A percentile compares a stretch with the other conserved stretches of the same genome.
phyloP scores from a whole-genome alignment of 2,113 vertebrate genomes.

The Syrrhaptes paradoxus region DNA sequence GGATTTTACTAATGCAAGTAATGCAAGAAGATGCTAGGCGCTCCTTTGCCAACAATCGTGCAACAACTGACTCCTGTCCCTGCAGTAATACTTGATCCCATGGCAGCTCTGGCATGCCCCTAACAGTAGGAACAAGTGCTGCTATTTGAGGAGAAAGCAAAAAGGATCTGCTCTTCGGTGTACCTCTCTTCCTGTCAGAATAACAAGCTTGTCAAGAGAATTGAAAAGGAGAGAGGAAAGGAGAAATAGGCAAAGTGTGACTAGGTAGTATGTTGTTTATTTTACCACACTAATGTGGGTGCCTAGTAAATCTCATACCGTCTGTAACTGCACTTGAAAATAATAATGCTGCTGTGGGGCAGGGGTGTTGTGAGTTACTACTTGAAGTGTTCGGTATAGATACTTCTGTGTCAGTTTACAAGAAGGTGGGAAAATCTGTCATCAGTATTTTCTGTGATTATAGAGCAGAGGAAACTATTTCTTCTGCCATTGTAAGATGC shows the following conservation, averaged over 20 bases:
- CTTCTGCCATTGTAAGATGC: not conserved
- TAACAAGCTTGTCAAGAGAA: not conserved
- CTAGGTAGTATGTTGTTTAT: too few species aligned
- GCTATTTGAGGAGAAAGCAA: not conserved
- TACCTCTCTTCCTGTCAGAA: not conserved
- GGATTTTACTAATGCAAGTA: not conserved
- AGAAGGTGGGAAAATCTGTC: not conserved
- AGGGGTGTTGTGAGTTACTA: not conserved
- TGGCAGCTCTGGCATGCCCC: not conserved
- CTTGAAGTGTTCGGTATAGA: not conserved
- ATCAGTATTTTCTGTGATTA: not conserved
- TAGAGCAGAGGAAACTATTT: not conserved
- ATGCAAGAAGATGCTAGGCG: not conserved
- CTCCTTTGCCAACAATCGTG: rapidly evolving
- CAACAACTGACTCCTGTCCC: rapidly evolving
- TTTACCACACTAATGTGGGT: not conserved
- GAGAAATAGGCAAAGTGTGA: rapidly evolving
- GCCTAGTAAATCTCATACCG: not conserved
- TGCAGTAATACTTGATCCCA: rapidly evolving
- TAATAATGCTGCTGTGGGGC: not conserved
- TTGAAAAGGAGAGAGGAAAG: not conserved
- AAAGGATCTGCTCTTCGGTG: not conserved
- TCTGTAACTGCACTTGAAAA: not conserved
- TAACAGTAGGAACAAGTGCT: not conserved
- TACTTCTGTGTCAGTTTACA: not conserved